Conservation (phyloP, 2,888 invertebrate genomes). For the Heterodera filipjevi region DNA sequence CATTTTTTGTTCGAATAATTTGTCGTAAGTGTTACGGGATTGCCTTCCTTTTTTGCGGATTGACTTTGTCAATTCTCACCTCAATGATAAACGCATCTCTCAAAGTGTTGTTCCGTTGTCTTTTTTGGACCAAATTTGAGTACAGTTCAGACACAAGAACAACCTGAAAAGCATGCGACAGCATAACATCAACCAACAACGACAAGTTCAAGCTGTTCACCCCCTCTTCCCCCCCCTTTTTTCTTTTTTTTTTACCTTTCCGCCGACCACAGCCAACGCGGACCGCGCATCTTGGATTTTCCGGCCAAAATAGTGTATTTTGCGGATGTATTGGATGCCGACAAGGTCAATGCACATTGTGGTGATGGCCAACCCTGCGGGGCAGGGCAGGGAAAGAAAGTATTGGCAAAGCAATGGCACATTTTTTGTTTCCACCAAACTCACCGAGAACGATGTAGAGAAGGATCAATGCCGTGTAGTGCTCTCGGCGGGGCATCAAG, state of each 20-base stretch:
- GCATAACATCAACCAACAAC: too few relatives aligned
- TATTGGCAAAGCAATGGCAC: slow-evolving; percentile 9
- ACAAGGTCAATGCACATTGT: slow-evolving; percentile 66
- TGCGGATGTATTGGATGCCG: slow-evolving; percentile 65
- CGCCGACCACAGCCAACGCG: slow-evolving; percentile 65
- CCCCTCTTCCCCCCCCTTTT: too few relatives aligned
- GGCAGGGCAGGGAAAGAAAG: slow-evolving; percentile 37
- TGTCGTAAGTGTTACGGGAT: too few relatives aligned
- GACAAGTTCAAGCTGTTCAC: background rate
- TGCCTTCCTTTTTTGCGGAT: too few relatives aligned
- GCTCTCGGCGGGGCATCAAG: slow-evolving; percentile 63
- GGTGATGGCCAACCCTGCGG: slow-evolving; percentile 62
- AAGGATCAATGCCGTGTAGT: slow-evolving; percentile 64
- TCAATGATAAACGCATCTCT: slow-evolving; percentile 65
- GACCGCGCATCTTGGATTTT: slow-evolving; percentile 63
- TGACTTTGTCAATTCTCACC: background rate
- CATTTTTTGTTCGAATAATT: too few relatives aligned
- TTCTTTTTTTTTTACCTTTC: slow-evolving; percentile 53
- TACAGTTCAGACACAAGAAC: slow-evolving; percentile 65
- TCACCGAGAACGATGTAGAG: slow-evolving; percentile 64
- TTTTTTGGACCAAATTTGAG: slow-evolving; percentile 64
- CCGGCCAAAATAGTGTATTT: slow-evolving; percentile 65
- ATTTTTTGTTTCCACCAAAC: too few relatives aligned
- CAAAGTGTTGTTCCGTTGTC: slow-evolving; percentile 47
- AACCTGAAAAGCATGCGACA: slow-evolving; percentile 49